These are phyloP conservation scores for Psammodynastes pulverulentus DNA, from an alignment of 2,113 vertebrate species.

Conservation along the genomic window DNA sequence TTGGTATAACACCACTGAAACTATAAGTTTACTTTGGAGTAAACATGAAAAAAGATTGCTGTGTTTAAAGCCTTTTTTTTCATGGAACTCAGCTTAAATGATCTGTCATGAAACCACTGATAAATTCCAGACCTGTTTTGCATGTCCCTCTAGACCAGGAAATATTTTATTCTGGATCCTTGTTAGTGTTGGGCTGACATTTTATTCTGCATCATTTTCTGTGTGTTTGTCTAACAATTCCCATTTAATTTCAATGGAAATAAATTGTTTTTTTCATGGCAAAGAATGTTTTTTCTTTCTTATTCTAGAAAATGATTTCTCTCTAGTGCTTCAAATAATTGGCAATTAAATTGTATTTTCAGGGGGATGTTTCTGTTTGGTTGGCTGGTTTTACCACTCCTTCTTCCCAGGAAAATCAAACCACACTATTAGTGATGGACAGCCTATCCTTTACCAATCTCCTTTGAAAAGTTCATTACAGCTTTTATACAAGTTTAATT, in stretches of 20 bases:
- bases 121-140: neutral
- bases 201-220: neutral
- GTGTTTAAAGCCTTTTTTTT: neutral
- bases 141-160: neutral
- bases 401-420: conserved; percentile 26
- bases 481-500: conserved; percentile 71
- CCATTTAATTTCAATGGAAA: neutral
- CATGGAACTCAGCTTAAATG: neutral
- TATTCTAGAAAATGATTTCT: conserved; percentile 13
- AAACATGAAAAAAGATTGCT: neutral
- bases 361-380: neutral
- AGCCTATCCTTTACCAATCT: conserved; percentile 50
- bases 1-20: neutral
- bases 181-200: neutral
- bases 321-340: neutral
- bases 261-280: neutral
- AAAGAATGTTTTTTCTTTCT: neutral
- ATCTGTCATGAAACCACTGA: neutral
- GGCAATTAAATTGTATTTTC: neutral
- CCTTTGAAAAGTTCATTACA: conserved; percentile 61
- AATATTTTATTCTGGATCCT: neutral
- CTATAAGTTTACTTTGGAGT: neutral
- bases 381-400: conserved; percentile 7
- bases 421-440: conserved; percentile 57
- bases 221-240: neutral